These are phyloP conservation scores for Machimus atricapillus DNA, from an alignment of 2,888 invertebrate genomes.

Conservation along the genomic window DNA sequence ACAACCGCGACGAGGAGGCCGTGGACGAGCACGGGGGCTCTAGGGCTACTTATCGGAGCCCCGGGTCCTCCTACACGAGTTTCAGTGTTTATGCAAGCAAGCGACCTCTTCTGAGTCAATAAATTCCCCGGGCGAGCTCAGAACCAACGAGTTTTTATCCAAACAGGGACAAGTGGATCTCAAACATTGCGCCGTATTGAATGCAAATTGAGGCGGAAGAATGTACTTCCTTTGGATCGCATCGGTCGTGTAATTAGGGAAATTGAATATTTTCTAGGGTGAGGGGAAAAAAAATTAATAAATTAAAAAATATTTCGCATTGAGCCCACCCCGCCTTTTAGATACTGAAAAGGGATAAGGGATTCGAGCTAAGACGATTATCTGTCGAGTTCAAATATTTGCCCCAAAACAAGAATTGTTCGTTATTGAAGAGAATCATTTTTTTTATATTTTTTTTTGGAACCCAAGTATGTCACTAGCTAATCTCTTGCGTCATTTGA, in stretches of 20 bases:
- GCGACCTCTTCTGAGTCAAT: conserved; percentile 31
- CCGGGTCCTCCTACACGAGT: neutral
- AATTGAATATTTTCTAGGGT: neutral
- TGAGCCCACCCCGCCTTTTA: neutral
- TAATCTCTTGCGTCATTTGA: conserved; percentile 23
- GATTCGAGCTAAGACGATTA: neutral
- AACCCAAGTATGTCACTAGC: conserved; percentile 17
- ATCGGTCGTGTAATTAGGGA: conserved; percentile 6
- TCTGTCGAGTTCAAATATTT: conserved; percentile 13
- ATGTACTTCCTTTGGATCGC: neutral
- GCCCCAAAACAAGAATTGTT: neutral
- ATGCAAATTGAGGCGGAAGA: conserved; percentile 37
- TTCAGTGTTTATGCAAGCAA: conserved; percentile 8
- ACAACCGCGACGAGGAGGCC: neutral
- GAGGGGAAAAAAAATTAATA: neutral
- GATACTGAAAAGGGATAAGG: neutral
- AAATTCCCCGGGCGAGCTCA: neutral
- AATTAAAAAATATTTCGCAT: neutral
- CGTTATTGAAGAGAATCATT: neutral
- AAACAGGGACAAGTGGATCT: conserved; percentile 31
- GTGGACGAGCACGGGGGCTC: neutral
- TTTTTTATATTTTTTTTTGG: neutral
- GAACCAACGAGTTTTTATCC: conserved; percentile 21
- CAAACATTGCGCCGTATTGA: conserved; percentile 37
- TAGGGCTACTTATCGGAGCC: conserved; percentile 7